These are phyloP conservation scores for Prietella phreatophila DNA, from an alignment of 2,113 vertebrate genomes.

Conservation along the genomic window DNA sequence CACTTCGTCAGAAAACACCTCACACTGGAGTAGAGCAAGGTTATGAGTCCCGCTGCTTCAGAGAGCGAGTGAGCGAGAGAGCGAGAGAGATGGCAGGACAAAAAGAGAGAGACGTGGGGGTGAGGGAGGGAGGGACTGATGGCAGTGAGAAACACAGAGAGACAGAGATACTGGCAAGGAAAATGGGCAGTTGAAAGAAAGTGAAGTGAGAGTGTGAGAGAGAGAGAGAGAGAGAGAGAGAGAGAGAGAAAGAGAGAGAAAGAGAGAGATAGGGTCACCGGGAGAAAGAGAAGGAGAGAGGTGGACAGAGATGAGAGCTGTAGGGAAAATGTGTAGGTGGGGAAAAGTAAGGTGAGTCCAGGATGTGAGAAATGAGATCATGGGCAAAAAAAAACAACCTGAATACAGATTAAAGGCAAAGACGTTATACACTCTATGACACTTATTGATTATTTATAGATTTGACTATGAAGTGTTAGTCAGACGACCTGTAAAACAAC, in stretches of 20 bases:
- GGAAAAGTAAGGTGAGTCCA: slow-evolving; percentile 46
- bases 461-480: not conserved
- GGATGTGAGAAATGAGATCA: slow-evolving; percentile 56
- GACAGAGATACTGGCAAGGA: slow-evolving; percentile 1
- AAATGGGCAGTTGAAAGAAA: slow-evolving; percentile 10
- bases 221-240: slow-evolving; percentile 45
- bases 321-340: slow-evolving; percentile 46
- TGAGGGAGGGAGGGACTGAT: slow-evolving; percentile 54
- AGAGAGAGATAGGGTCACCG: slow-evolving; percentile 52
- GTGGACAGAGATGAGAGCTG: slow-evolving; percentile 16
- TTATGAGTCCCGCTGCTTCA: slow-evolving; percentile 75
- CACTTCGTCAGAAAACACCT: slow-evolving; percentile 71
- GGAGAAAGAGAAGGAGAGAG: slow-evolving; percentile 32
- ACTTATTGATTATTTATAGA: not conserved
- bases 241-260: slow-evolving; percentile 33
- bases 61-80: slow-evolving; percentile 68
- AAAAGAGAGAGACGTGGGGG: slow-evolving; percentile 45
- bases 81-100: slow-evolving; percentile 59
- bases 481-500: not conserved
- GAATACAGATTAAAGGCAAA: not conserved
- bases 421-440: not conserved
- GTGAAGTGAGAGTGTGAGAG: slow-evolving; percentile 39
- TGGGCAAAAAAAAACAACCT: not conserved
- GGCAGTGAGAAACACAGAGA: slow-evolving; percentile 27
- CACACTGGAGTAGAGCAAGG: slow-evolving; percentile 71